These are phyloP conservation scores for Puffinus mauretanicus DNA, from an alignment of 2,113 vertebrate species.

Conservation along the genomic window DNA sequence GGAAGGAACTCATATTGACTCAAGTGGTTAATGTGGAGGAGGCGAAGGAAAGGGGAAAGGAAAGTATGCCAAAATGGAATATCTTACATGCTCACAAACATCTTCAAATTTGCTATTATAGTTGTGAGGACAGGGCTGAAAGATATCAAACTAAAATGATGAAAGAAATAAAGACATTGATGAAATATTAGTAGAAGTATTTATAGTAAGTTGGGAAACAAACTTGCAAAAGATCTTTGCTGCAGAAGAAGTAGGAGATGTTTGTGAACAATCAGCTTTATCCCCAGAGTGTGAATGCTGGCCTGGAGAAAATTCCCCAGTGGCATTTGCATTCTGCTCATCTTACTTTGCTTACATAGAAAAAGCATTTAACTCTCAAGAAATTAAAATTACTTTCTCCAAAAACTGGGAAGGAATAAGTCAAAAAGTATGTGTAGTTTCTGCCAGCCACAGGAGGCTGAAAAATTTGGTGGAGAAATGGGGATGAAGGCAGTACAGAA, in stretches of 20 bases:
- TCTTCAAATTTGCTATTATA: background rate
- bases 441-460: background rate
- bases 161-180: background rate
- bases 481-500: background rate
- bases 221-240: background rate
- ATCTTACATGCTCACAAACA: background rate
- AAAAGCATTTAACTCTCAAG: background rate
- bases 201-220: background rate
- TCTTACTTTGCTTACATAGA: background rate
- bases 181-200: background rate
- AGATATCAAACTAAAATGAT: background rate
- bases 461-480: background rate
- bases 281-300: background rate
- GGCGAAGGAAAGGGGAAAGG: background rate
- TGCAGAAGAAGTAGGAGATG: background rate
- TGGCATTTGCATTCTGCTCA: background rate
- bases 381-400: background rate
- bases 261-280: background rate
- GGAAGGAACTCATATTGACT: background rate
- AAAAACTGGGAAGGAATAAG: background rate
- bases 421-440: background rate
- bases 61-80: background rate
- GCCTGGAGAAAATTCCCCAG: background rate
- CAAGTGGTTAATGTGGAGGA: background rate
- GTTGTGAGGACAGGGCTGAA: background rate